Evolutionary conservation across 1,140 invertebrate species (phyloP).

Genomic region (Orchestia grillus): DNA sequence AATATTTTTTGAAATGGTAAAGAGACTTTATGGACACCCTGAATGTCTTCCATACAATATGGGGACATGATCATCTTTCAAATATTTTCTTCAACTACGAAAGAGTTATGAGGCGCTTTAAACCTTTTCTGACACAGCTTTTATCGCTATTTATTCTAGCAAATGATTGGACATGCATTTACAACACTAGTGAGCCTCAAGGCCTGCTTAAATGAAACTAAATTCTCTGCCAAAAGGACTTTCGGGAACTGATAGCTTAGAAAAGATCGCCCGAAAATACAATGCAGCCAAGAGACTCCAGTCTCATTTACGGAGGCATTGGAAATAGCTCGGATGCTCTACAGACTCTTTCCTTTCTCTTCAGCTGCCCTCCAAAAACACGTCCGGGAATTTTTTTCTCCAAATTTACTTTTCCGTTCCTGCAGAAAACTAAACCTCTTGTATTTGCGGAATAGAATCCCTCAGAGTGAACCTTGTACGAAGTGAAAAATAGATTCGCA

Average conservation of each 20-base stretch:
- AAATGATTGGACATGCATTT: neutral
- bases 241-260: neutral
- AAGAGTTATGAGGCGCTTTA: neutral
- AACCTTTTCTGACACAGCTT: neutral
- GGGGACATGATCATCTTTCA: neutral
- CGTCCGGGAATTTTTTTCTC: neutral
- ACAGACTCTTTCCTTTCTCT: neutral
- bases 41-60: too few species aligned
- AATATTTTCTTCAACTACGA: neutral
- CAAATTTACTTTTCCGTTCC: neutral
- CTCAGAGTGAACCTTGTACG: too few species aligned
- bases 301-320: neutral
- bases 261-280: neutral
- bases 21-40: too few species aligned
- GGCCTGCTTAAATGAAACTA: neutral
- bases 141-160: neutral
- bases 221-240: neutral
- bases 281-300: neutral
- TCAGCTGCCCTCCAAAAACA: neutral
- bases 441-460: too few species aligned
- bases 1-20: too few species aligned
- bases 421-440: neutral
- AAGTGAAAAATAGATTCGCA: too few species aligned
- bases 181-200: neutral
- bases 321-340: neutral